Base-by-base conservation (phyloP, 2,797 vertebrate genomes). In the Margarornis squamiger region DNA sequence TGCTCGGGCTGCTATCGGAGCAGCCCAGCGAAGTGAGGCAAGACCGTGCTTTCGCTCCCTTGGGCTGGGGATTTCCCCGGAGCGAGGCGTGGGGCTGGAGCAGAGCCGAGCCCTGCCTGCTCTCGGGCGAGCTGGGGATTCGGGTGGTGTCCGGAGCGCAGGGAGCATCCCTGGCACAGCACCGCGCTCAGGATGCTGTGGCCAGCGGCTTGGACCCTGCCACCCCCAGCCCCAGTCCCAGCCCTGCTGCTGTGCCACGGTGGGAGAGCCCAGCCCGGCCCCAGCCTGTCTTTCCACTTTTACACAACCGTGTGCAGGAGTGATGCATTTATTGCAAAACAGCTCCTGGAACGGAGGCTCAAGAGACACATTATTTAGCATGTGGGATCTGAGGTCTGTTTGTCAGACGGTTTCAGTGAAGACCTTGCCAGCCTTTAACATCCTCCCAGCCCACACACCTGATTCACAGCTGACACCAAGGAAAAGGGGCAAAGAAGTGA, bases 261-360 rank as follows among this genome's bases (percentile, higher is more conserved):
- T 1, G 6, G 67, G 39, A 66, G 10, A 70, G 38, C 52, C 2
- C 78, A 1, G 78, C 88, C 68, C 11, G n/a, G 83, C 36, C 75
- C 43, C 84, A 57, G 88, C 86, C 49, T 38, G 88, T 87, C 88
- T 96, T 97, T 96, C 95, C 95, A 32, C 94, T 95, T 95, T 92
- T 96, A n/a, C 95, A 92, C 93, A 94, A 95, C 59, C 19, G 9
- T 1, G 62, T 62, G 46, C 70, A 34, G 43, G 67, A 85, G 38
- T 91, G 77, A 93, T 93, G 84, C 49, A 19, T 77, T 70, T 51
- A 41, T 95, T 97, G 92, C 96, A 93, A 95, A 86, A 95, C 80
- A 81, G 55, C 90, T 52, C 7, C 67, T 66, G 83, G 92, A 88
- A 34, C 7, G 21, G 73, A 90, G 86, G 3, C 54, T 62, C 76